phyloP scores from a whole-genome alignment of 2,888 invertebrate species.

The Eurytoma adleriae region DNA sequence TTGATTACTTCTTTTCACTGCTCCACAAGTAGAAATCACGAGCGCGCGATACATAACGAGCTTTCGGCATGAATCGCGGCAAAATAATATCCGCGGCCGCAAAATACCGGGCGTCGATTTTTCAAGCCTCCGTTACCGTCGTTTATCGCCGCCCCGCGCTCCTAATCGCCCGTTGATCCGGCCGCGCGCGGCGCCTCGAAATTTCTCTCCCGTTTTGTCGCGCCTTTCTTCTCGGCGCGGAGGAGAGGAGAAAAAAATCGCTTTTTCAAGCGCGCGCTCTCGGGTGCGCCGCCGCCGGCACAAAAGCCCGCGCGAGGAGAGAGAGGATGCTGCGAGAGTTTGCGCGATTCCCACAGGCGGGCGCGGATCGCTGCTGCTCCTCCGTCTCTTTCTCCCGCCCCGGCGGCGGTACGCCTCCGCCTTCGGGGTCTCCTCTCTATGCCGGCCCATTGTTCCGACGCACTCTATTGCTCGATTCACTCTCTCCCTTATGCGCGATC shows the following conservation, averaged over 20 bases:
- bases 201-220: slow-evolving; percentile 36
- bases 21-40: slow-evolving; percentile 5
- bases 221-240: slow-evolving; percentile 3
- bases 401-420: slow-evolving; percentile 49
- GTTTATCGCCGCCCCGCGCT: neutral
- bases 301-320: slow-evolving; percentile 43
- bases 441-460: slow-evolving; percentile 47
- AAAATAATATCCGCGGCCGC: neutral
- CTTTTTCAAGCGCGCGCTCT: slow-evolving; percentile 11
- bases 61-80: neutral
- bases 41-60: neutral
- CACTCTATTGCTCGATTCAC: slow-evolving; percentile 46
- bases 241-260: slow-evolving; percentile 11
- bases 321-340: slow-evolving; percentile 57
- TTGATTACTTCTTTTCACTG: slow-evolving; percentile 1
- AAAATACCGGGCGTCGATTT: neutral
- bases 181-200: slow-evolving; percentile 18
- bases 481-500: slow-evolving; percentile 13
- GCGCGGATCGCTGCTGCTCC: slow-evolving; percentile 24
- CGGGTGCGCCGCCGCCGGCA: neutral
- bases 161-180: slow-evolving; percentile 19
- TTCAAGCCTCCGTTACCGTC: neutral
- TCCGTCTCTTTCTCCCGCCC: slow-evolving; percentile 30
- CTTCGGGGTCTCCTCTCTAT: slow-evolving; percentile 30
- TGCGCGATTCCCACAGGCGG: slow-evolving; percentile 57